Percentiles rank a stretch among this genome's conserved stretches.
Evolutionary conservation across 2,797 vertebrate species (phyloP).

Genomic region (Fistularia commersonii): DNA sequence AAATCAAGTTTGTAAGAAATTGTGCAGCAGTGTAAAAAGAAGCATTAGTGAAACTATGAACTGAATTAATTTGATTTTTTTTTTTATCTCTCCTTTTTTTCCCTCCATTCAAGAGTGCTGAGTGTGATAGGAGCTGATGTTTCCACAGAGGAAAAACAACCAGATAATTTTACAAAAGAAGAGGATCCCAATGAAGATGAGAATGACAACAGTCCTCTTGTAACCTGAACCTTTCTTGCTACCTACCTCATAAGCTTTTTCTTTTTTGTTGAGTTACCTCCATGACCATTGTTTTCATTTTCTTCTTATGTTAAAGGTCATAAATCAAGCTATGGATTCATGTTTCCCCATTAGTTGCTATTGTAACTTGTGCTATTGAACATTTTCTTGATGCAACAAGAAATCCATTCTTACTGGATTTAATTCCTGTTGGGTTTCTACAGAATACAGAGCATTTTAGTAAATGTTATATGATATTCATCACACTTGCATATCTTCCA

Average conservation of each 20-base stretch:
- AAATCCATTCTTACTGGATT: too few relatives aligned
- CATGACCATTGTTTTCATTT: background rate
- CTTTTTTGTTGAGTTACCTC: background rate
- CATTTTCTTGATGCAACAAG: too few relatives aligned
- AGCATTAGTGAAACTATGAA: background rate
- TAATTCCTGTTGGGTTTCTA: too few relatives aligned
- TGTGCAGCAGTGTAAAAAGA: background rate
- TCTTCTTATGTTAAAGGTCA: background rate
- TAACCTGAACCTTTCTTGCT: constrained; percentile 17
- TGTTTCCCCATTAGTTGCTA: too few relatives aligned
- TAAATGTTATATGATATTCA: too few relatives aligned
- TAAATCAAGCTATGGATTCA: too few relatives aligned
- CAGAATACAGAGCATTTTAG: too few relatives aligned
- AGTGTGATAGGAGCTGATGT: constrained; percentile 47
- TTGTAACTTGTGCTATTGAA: too few relatives aligned
- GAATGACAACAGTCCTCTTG: constrained; percentile 23
- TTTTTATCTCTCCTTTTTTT: background rate
- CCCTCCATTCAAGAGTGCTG: constrained; percentile 42
- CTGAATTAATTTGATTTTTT: background rate
- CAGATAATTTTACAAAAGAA: constrained; percentile 32
- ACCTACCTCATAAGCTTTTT: constrained; percentile 20
- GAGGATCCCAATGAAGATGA: constrained; percentile 33
- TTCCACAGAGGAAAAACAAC: constrained; percentile 13
- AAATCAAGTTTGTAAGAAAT: background rate
- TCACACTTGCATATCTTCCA: too few relatives aligned